Base-by-base conservation (phyloP, 1,140 invertebrate species). In the Caenorhabditis remanei region DNA sequence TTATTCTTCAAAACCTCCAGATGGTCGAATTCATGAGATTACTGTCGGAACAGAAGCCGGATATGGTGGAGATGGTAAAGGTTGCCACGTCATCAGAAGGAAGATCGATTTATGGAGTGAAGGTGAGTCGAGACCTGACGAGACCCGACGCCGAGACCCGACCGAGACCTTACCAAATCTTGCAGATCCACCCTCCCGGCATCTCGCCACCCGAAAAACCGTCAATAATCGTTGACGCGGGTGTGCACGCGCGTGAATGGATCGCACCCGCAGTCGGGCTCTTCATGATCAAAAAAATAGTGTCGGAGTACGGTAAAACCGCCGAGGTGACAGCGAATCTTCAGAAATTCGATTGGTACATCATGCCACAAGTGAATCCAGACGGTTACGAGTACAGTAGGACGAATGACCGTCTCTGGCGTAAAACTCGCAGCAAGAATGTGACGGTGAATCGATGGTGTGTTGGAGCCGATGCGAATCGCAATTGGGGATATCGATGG, bases 281-380 rank as follows among this genome's bases (percentile, higher is more conserved):
- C 13, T 93, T 93, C 83, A 87, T 93, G n/a, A 91, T 93, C 21
- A 83, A 93, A 79, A 90, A 90, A 86, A 85, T 89, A 16, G 90
- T 90, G 2, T 88, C 55, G 0, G 85, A 82, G 48, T 90, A 90
- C 79, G 88, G 84, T 53, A 86, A 32, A 7, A 84, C 92, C 40
- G 53, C 75, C 16, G 19, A 89, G n/a, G 85, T 91, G 4, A 89
- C 83, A 11, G 94, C 95, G 85, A 93, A 96, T 19, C 93, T 97
- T 82, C 95, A 95, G 56, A 94, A 95, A 85, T 95, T 95, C 85
- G 96, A 97, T 90, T 97, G 96, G 96, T 95, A 96, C 91, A 94
- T 97, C 87, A 75, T 93, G 0, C 93, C 93, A 0, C 90, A 93
- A 16, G 90, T 90, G 14, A 93, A 93, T 89, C 93, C 93, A 24